Conservation (phyloP, 2,113 vertebrate genomes). For the Drymodes brunneopygia region DNA sequence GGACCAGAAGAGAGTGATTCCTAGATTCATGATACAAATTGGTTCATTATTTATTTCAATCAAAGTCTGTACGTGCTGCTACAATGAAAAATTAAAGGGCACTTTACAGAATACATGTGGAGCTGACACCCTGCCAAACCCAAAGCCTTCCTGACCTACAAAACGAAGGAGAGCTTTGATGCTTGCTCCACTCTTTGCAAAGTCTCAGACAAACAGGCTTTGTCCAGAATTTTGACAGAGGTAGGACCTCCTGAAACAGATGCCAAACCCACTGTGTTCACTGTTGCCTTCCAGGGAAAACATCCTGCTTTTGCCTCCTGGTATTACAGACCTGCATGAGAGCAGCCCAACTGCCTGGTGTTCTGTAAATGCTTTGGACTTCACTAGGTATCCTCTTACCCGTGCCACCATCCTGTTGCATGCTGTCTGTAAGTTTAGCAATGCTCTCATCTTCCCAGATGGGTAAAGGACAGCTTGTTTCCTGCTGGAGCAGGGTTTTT, state of each 20-base stretch:
- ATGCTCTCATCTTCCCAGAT: neutral
- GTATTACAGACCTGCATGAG: neutral
- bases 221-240: neutral
- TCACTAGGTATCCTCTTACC: neutral
- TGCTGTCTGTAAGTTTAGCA: neutral
- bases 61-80: slow-evolving; percentile 8
- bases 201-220: neutral
- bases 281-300: neutral
- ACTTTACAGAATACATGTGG: neutral
- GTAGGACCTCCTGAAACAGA: neutral
- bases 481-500: neutral
- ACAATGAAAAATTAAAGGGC: slow-evolving; percentile 47
- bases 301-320: neutral
- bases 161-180: neutral
- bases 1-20: slow-evolving; percentile 8
- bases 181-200: neutral
- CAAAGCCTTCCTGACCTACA: slow-evolving; percentile 40
- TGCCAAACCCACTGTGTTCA: neutral
- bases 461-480: neutral
- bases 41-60: slow-evolving; percentile 59
- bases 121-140: neutral
- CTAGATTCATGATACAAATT: slow-evolving; percentile 30
- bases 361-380: neutral
- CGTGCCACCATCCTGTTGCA: neutral
- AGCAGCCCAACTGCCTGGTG: neutral